Evolutionary conservation across 2,888 invertebrate genomes (phyloP).

Genomic region (Scotopteryx bipunctaria): DNA sequence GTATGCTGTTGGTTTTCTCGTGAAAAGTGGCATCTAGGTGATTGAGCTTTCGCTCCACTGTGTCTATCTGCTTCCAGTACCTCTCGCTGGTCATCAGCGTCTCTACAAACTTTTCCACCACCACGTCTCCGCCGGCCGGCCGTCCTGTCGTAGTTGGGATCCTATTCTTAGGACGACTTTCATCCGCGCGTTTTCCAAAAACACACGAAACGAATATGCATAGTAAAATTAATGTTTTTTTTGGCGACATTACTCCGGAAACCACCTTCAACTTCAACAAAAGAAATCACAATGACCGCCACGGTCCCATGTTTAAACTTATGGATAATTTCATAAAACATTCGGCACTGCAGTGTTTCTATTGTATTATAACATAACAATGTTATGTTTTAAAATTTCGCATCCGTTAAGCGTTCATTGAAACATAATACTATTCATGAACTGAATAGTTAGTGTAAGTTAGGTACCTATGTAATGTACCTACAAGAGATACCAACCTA

Average conservation of each 20-base stretch:
- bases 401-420: conserved; percentile 9
- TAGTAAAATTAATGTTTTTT: conserved; percentile 24
- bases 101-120: conserved; percentile 69
- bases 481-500: too few relatives aligned
- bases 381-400: conserved; percentile 41
- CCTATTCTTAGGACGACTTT: conserved; percentile 4
- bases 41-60: conserved; percentile 59
- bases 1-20: conserved; percentile 59
- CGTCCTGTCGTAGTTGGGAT: conserved; percentile 39
- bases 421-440: background rate
- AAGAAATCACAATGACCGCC: conserved; percentile 28
- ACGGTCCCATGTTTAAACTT: conserved; percentile 22
- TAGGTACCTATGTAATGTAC: background rate
- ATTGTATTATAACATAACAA: conserved; percentile 44
- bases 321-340: conserved; percentile 33
- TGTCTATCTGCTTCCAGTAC: conserved; percentile 66
- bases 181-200: conserved; percentile 27
- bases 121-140: conserved; percentile 47
- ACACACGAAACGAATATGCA: conserved; percentile 22
- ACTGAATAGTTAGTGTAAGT: background rate
- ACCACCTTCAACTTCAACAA: conserved; percentile 27
- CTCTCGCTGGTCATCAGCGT: conserved; percentile 66
- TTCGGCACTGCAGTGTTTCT: conserved; percentile 17
- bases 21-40: conserved; percentile 62
- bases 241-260: conserved; percentile 40